A percentile compares a stretch with the other conserved stretches of the same genome.
Evolutionary conservation across 1,140 invertebrate genomes (phyloP).

Genomic region (Hyphantria cunea): DNA sequence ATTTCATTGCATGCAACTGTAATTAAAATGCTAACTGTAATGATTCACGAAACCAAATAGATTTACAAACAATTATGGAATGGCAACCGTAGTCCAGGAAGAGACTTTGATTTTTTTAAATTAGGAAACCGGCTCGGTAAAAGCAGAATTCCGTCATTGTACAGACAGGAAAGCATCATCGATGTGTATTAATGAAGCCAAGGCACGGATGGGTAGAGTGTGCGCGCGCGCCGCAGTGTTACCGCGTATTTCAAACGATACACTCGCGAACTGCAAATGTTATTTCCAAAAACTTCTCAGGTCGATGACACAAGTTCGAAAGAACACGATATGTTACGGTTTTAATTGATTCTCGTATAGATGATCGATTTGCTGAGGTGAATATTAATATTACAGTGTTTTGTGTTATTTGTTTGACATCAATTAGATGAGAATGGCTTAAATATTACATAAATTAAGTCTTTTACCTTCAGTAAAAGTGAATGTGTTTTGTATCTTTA

Average conservation of each 20-base stretch:
- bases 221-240: conserved; percentile 62
- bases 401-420: conserved; percentile 12
- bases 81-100: conserved; percentile 45
- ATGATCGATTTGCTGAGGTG: conserved; percentile 31
- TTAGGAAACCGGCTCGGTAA: conserved; percentile 76
- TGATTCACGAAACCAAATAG: conserved; percentile 16
- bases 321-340: conserved; percentile 31
- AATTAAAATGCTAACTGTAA: conserved; percentile 23
- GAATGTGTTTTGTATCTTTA: conserved; percentile 4
- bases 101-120: conserved; percentile 65
- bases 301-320: conserved; percentile 61
- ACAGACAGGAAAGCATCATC: conserved; percentile 68
- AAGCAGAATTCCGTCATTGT: conserved; percentile 74
- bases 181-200: conserved; percentile 73
- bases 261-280: conserved; percentile 50
- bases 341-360: conserved; percentile 32
- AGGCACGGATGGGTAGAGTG: conserved; percentile 47
- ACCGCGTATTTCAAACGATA: conserved; percentile 59
- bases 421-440: conserved; percentile 9
- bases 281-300: conserved; percentile 45
- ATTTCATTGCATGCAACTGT: conserved; percentile 13
- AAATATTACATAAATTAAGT: not conserved
- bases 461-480: conserved; percentile 8
- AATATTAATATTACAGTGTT: conserved; percentile 12
- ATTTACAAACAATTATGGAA: conserved; percentile 16